Base-by-base conservation (phyloP, 2,113 vertebrate genomes). In the Melanostigma gelatinosum region DNA sequence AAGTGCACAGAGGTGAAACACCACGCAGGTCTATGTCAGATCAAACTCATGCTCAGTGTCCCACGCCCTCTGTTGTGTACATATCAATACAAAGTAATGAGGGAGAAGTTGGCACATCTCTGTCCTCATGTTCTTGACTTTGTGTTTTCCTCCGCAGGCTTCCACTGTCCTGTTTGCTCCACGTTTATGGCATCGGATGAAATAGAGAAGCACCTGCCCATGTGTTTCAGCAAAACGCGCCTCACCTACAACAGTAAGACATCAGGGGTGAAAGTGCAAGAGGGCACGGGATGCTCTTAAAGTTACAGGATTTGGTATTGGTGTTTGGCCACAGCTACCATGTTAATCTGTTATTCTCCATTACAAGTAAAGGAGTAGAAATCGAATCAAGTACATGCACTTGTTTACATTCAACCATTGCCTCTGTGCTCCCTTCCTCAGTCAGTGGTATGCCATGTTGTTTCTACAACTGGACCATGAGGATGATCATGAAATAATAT, bases 171-270 rank as follows among this genome's bases (percentile, higher is more conserved):
- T 18, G 94, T 98, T 65, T 99, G 98, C 95, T 97, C 97, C 90
- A 99, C 97, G 94, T 98, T 97, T 92, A 95, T 99, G 91, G 95
- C 95, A 20, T 95, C 97, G 16, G 97, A 98, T 22, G 97, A 99
- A 95, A 97, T 98, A 89, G 97, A 99, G 90, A 95, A 97, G 85
- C 98, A 99, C 94, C 96, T 99, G 89, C 96, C 98, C 78, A 96
- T 97, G 96, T 99, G 98, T 92, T 96, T 99, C 95, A 98, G 97
- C 91, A 99, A 99, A 90, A 96, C 96, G 63, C 96, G 96, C 85
- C 96, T 99, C 94, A 96, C 96, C 84, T 99, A 99, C 93, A 99
- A 99, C 90, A 98, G 98, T 99, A 95, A 97, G 97, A 91, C 62
- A 40, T 10, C 3, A 29, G 27, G 64, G 8, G 15, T 32, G 15